Conservation (phyloP, 1,140 invertebrate species). For the Drosophila lini region DNA sequence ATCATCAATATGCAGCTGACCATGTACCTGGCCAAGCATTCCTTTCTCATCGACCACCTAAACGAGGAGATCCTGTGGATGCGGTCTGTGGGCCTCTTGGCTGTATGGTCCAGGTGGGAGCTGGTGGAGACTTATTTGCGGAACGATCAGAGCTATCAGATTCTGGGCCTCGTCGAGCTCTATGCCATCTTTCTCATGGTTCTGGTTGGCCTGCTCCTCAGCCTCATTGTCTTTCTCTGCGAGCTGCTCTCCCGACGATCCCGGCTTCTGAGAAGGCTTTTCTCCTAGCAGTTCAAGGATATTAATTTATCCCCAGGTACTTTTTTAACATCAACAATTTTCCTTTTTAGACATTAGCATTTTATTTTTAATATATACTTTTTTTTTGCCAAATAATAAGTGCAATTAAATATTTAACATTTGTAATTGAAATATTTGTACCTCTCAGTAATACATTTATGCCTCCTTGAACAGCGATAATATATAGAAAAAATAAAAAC, state of each 20-base stretch:
- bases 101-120: conserved; percentile 61
- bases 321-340: too few relatives aligned
- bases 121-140: conserved; percentile 21
- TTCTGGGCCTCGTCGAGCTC: conserved; percentile 48
- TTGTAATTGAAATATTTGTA: too few relatives aligned
- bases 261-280: conserved; percentile 9
- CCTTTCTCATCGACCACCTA: conserved; percentile 65
- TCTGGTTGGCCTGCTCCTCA: conserved; percentile 20
- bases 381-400: too few relatives aligned
- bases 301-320: too few relatives aligned
- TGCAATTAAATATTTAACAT: too few relatives aligned
- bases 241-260: conserved; percentile 46
- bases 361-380: too few relatives aligned
- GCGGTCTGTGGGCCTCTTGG: conserved; percentile 55
- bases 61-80: conserved; percentile 74
- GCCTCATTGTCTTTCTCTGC: conserved; percentile 43
- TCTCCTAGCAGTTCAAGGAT: neutral
- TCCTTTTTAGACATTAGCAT: too few relatives aligned
- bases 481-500: too few relatives aligned
- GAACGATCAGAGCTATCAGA: conserved; percentile 17
- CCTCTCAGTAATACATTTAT: too few relatives aligned
- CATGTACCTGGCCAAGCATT: conserved; percentile 70
- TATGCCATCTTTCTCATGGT: conserved; percentile 55
- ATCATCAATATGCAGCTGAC: conserved; percentile 63
- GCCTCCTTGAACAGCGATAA: too few relatives aligned